Percentiles rank a stretch among this genome's conserved stretches.
phyloP scores from a whole-genome alignment of 2,888 invertebrate genomes.

The Cephus spinipes region DNA sequence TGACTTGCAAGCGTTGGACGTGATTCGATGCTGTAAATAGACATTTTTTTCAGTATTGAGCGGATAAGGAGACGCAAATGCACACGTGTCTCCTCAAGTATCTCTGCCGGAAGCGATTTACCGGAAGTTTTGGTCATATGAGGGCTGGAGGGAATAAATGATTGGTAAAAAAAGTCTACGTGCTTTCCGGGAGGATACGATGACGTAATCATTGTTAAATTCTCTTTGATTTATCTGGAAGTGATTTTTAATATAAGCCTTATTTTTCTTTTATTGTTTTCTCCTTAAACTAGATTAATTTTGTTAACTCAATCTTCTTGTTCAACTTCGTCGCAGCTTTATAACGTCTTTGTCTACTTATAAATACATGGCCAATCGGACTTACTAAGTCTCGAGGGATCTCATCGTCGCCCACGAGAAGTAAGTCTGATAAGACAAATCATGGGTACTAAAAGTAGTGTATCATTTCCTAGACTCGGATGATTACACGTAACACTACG shows the following conservation, averaged over 20 bases:
- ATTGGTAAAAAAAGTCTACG: background rate
- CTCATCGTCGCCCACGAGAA: background rate
- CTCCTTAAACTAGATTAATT: background rate
- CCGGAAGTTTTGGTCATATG: background rate
- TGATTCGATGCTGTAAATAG: background rate
- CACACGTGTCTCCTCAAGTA: background rate
- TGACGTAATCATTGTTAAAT: background rate
- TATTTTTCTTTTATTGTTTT: background rate
- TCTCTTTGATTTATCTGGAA: background rate
- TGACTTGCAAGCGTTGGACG: background rate
- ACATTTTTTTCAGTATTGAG: background rate
- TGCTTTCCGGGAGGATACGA: background rate
- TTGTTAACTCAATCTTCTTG: background rate
- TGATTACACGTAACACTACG: background rate
- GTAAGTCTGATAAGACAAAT: background rate
- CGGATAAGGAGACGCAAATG: background rate
- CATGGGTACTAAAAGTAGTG: background rate
- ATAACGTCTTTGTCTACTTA: background rate
- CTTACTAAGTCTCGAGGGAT: background rate
- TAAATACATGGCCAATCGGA: background rate
- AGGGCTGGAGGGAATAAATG: background rate
- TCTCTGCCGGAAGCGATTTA: background rate
- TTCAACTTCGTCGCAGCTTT: background rate
- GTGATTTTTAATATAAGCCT: background rate
- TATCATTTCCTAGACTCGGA: background rate